Evolutionary conservation across 2,113 vertebrate species (phyloP).

Genomic region (Hyperoodon ampullatus): DNA sequence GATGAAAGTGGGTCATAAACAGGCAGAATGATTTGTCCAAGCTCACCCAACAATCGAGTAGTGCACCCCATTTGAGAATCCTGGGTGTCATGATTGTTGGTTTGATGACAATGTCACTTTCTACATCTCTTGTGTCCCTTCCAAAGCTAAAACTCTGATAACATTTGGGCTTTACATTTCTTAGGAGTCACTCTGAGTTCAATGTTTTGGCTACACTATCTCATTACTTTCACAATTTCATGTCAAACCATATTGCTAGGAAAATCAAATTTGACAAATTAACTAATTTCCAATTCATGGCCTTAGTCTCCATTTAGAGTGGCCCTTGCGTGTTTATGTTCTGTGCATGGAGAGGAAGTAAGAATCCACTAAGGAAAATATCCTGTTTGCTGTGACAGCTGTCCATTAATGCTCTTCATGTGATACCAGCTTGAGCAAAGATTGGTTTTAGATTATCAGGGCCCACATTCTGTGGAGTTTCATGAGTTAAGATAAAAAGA

Average conservation of each 20-base stretch:
- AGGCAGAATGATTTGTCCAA: neutral
- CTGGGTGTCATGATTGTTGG: neutral
- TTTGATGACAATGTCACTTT: neutral
- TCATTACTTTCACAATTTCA: conserved; percentile 22
- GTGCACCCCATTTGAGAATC: neutral
- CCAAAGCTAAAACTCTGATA: neutral
- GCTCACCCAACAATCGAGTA: neutral
- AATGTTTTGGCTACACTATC: neutral
- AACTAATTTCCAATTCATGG: neutral
- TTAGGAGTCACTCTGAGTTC: neutral
- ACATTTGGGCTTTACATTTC: neutral
- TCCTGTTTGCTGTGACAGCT: neutral
- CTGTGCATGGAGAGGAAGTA: neutral
- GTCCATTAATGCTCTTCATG: neutral
- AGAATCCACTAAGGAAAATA: neutral
- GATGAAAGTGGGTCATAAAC: neutral
- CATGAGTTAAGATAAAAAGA: conserved; percentile 39
- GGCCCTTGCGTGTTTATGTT: neutral
- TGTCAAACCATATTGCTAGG: neutral
- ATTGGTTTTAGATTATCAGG: neutral
- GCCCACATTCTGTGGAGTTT: neutral
- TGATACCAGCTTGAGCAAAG: neutral
- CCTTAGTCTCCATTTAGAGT: neutral
- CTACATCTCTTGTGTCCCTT: neutral
- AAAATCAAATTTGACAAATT: conserved; percentile 33